Conservation (phyloP, 2,797 vertebrate species). For the Sebastiscus tertius region DNA sequence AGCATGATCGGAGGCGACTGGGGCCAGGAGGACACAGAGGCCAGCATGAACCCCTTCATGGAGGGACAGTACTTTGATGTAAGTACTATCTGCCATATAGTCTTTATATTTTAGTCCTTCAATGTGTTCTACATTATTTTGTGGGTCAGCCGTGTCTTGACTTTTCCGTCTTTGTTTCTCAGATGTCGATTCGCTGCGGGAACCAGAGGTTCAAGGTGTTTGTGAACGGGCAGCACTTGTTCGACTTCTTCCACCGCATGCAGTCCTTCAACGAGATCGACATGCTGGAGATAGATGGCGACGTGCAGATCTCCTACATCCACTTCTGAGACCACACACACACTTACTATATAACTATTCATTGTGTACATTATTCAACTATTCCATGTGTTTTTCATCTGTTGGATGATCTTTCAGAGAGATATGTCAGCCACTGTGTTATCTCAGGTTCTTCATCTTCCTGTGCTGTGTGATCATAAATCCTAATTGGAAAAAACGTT, state of each 20-base stretch:
- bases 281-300: constrained; percentile 81
- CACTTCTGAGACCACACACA: constrained; percentile 75
- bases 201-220: constrained; percentile 85
- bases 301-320: constrained; percentile 86
- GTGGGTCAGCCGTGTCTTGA: background rate
- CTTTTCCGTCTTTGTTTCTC: background rate
- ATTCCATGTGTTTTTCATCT: background rate
- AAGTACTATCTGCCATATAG: constrained; percentile 35
- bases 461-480: background rate
- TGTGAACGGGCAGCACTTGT: constrained; percentile 85
- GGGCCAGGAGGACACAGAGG: constrained; percentile 84
- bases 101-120: background rate
- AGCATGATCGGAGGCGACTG: constrained; percentile 78
- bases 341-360: too few relatives aligned
- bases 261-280: constrained; percentile 77
- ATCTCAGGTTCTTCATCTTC: background rate
- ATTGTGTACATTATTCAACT: background rate
- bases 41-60: constrained; percentile 80
- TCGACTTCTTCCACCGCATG: constrained; percentile 82
- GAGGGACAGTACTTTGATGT: constrained; percentile 89
- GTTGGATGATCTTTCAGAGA: background rate
- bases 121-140: background rate
- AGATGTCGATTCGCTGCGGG: constrained; percentile 88
- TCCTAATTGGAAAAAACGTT: background rate
- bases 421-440: background rate